phyloP scores from a whole-genome alignment of 2,797 vertebrate species.

The Sphenodon punctatus region DNA sequence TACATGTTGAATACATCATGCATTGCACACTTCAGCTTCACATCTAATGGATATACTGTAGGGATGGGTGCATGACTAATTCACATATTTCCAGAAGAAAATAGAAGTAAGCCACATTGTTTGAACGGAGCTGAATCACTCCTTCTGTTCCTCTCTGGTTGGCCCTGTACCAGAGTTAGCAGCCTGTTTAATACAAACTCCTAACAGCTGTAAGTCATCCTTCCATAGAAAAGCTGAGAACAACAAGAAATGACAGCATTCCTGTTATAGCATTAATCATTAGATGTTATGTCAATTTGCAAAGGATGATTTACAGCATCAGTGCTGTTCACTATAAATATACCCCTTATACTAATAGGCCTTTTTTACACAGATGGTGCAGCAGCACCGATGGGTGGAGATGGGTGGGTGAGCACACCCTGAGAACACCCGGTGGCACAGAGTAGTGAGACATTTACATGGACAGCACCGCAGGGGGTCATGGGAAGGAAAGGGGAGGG shows the following conservation, averaged over 20 bases:
- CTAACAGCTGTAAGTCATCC: not conserved
- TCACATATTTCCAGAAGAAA: not conserved
- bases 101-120: not conserved
- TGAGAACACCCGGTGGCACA: no score
- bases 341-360: not conserved
- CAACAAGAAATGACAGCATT: conserved; percentile 19
- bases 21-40: no score
- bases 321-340: not conserved
- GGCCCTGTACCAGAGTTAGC: not conserved
- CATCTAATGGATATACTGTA: not conserved
- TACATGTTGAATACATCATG: no score
- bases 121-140: not conserved
- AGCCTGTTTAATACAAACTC: not conserved
- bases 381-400: not conserved
- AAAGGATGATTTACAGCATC: not conserved
- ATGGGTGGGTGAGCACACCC: no score
- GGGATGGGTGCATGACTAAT: not conserved
- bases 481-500: no score
- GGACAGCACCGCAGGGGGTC: no score
- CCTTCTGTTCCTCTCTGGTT: conserved; percentile 5
- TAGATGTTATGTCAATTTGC: not conserved
- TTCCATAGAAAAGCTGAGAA: conserved; percentile 1
- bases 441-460: no score
- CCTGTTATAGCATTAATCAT: conserved; percentile 3
- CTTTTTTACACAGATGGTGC: not conserved